phyloP scores from a whole-genome alignment of 2,888 invertebrate genomes.

The Hermaeophaga mercurialis region DNA sequence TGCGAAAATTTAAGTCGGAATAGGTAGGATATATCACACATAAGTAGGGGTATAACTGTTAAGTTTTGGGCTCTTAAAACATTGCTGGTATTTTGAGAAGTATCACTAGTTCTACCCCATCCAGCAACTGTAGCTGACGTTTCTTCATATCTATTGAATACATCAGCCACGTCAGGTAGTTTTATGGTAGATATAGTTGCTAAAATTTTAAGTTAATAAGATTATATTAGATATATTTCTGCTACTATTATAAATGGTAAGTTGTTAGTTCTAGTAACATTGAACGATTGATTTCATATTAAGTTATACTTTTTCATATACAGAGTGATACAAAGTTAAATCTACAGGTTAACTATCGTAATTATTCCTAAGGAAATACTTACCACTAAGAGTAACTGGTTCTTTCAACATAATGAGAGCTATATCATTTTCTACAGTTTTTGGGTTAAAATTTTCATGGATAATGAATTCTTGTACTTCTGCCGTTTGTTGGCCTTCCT shows the following conservation, averaged over 20 bases:
- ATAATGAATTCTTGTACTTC: conserved; percentile 47
- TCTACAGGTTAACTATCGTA: too few species aligned
- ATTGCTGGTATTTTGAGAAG: conserved; percentile 13
- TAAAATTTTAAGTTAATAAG: conserved; percentile 14
- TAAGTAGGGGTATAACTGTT: conserved; percentile 31
- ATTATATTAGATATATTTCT: too few species aligned
- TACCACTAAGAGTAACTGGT: conserved; percentile 53
- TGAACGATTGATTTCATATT: too few species aligned
- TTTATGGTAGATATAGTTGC: conserved; percentile 18
- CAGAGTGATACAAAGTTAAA: too few species aligned
- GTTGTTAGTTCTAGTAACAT: too few species aligned
- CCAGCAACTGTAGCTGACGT: conserved; percentile 28
- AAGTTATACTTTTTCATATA: too few species aligned
- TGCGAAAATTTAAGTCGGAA: conserved; percentile 27
- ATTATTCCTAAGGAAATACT: conserved; percentile 6
- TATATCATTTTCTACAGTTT: conserved; percentile 55
- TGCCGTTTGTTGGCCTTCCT: conserved; percentile 46
- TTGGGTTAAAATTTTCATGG: conserved; percentile 53
- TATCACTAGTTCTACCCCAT: conserved; percentile 37
- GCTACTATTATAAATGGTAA: too few species aligned
- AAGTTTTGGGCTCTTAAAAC: conserved; percentile 29
- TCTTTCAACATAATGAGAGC: conserved; percentile 57
- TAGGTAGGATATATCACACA: conserved; percentile 30
- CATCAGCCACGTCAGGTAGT: conserved; percentile 25
- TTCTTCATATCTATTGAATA: conserved; percentile 27